Conservation (phyloP, 2,888 invertebrate species). For the Cephus runcator region DNA sequence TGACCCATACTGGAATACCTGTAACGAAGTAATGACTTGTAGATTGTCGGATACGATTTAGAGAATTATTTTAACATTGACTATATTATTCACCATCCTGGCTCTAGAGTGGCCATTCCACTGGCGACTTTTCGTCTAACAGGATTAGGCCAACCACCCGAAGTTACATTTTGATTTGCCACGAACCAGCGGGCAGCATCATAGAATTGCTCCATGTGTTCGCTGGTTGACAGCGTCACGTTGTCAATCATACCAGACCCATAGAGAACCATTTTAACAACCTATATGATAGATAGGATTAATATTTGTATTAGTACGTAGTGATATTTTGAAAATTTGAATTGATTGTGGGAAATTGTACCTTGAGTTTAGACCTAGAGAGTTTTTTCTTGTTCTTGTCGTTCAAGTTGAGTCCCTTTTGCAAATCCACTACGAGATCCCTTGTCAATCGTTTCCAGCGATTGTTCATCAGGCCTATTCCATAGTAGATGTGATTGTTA, state of each 20-base stretch:
- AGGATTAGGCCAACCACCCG: slow-evolving; percentile 95
- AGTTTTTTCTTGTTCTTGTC: slow-evolving; percentile 78
- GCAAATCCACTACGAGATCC: slow-evolving; percentile 89
- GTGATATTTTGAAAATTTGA: background rate
- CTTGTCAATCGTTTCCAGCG: slow-evolving; percentile 85
- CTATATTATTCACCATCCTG: slow-evolving; percentile 78
- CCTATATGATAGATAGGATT: slow-evolving; percentile 56
- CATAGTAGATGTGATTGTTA: slow-evolving; percentile 85
- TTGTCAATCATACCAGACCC: slow-evolving; percentile 83
- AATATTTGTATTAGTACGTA: background rate
- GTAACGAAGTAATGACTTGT: background rate
- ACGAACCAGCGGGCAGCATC: slow-evolving; percentile 95
- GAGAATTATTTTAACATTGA: background rate
- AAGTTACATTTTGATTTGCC: slow-evolving; percentile 80
- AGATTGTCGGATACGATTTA: background rate
- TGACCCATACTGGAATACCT: slow-evolving; percentile 98
- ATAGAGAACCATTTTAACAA: slow-evolving; percentile 74
- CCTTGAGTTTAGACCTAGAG: slow-evolving; percentile 78
- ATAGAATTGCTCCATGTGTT: slow-evolving; percentile 91
- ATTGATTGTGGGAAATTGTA: slow-evolving; percentile 46
- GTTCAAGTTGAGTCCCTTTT: slow-evolving; percentile 83
- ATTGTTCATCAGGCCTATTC: slow-evolving; percentile 75
- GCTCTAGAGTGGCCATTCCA: slow-evolving; percentile 80
- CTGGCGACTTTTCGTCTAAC: slow-evolving; percentile 81
- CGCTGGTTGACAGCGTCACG: slow-evolving; percentile 81